Evolutionary conservation across 1,140 invertebrate genomes (phyloP).

Genomic region (Apis dorsata): DNA sequence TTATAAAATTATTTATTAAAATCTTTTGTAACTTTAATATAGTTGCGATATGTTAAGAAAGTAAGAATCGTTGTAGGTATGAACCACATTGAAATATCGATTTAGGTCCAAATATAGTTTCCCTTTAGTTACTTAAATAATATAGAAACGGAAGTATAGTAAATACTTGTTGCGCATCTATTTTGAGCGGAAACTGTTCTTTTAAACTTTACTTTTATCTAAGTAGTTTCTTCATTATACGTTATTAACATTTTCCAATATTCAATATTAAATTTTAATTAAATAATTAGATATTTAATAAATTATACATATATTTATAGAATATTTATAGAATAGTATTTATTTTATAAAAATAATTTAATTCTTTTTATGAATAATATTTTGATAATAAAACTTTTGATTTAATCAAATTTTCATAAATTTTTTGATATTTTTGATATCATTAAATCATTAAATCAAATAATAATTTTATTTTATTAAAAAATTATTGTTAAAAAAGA

Average conservation of each 20-base stretch:
- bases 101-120: constrained; percentile 60
- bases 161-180: constrained; percentile 43
- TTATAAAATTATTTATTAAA: too few relatives aligned
- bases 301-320: neutral
- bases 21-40: neutral
- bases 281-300: neutral
- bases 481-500: too few relatives aligned
- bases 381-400: neutral
- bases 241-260: neutral
- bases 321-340: neutral
- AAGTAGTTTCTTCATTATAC: neutral
- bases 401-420: neutral
- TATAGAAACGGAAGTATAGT: constrained; percentile 26
- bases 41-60: constrained; percentile 37
- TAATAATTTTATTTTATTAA: neutral
- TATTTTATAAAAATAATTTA: neutral
- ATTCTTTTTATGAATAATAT: neutral
- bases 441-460: too few relatives aligned
- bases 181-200: neutral
- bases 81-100: constrained; percentile 59
- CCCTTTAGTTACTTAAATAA: constrained; percentile 53
- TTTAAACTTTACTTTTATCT: neutral
- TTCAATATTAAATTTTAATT: neutral
- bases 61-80: constrained; percentile 44
- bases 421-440: neutral